These are phyloP conservation scores for Mobula hypostoma DNA, from an alignment of 2,113 vertebrate genomes.

Conservation along the genomic window DNA sequence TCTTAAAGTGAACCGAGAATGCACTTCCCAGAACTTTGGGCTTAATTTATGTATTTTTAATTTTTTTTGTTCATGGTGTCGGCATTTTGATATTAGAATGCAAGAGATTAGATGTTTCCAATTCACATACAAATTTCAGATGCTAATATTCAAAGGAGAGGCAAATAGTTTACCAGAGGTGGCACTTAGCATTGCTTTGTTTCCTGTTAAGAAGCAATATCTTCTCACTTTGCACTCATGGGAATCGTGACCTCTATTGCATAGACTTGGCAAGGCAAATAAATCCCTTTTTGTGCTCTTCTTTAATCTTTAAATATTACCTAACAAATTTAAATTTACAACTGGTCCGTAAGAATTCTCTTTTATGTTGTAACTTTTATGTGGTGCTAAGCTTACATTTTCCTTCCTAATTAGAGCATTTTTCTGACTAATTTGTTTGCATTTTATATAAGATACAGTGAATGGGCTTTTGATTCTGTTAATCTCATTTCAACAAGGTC, in stretches of 20 bases:
- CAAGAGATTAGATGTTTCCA: constrained; percentile 59
- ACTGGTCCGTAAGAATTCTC: constrained; percentile 49
- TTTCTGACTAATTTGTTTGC: constrained; percentile 78
- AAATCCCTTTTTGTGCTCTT: neutral
- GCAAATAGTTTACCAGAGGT: constrained; percentile 58
- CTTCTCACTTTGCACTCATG: constrained; percentile 8
- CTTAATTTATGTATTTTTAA: constrained; percentile 75
- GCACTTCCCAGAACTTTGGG: constrained; percentile 79
- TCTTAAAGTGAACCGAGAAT: constrained; percentile 79
- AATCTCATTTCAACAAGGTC: constrained; percentile 71
- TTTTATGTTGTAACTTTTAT: constrained; percentile 49
- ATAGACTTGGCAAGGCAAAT: neutral
- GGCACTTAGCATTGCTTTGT: constrained; percentile 50
- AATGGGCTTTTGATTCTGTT: constrained; percentile 76
- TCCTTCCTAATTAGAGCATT: constrained; percentile 77
- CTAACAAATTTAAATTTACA: constrained; percentile 42
- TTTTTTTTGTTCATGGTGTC: constrained; percentile 58
- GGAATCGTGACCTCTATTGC: neutral
- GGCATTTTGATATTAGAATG: constrained; percentile 62
- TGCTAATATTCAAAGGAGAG: constrained; percentile 65
- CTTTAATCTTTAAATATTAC: constrained; percentile 39
- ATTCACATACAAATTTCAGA: constrained; percentile 60
- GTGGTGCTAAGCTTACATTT: constrained; percentile 57
- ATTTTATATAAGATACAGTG: constrained; percentile 69
- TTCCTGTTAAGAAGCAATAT: constrained; percentile 57